These are phyloP conservation scores for Pinctada fucata DNA, from an alignment of 2,888 invertebrate species.

Conservation along the genomic window DNA sequence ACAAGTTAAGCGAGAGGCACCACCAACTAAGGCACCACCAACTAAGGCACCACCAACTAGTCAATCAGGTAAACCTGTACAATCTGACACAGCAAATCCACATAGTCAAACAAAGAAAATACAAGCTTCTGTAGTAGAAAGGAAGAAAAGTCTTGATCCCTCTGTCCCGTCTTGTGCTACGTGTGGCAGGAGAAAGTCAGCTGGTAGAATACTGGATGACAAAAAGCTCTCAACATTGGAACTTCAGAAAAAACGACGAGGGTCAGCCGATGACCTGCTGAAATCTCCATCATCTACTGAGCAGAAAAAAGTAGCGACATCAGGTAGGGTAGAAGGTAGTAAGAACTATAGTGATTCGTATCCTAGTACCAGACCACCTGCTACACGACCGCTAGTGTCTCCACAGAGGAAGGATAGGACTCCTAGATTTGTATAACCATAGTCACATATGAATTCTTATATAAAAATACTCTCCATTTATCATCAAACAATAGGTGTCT, in stretches of 20 bases:
- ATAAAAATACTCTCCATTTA: no score
- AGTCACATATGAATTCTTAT: background rate
- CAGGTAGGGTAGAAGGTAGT: background rate
- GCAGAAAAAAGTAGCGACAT: background rate
- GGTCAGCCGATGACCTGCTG: conserved; percentile 3
- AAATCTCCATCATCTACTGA: background rate
- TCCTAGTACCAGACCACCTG: background rate
- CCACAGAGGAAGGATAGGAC: conserved; percentile 41
- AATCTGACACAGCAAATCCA: no score
- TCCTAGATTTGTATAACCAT: conserved; percentile 50
- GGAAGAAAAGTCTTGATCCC: no score
- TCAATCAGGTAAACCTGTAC: background rate
- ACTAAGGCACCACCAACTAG: background rate
- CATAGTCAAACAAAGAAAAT: no score
- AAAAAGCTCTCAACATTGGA: background rate
- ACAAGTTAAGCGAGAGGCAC: background rate
- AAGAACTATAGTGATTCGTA: background rate
- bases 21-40: background rate
- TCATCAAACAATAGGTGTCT: no score
- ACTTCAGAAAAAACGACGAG: background rate
- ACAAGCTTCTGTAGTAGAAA: no score
- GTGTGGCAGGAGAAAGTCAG: conserved; percentile 32
- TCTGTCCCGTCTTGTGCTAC: conserved; percentile 30
- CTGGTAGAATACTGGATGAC: conserved; percentile 13
- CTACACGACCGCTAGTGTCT: background rate